Conservation (phyloP, 2,797 vertebrate genomes). For the Lagodon rhomboides region DNA sequence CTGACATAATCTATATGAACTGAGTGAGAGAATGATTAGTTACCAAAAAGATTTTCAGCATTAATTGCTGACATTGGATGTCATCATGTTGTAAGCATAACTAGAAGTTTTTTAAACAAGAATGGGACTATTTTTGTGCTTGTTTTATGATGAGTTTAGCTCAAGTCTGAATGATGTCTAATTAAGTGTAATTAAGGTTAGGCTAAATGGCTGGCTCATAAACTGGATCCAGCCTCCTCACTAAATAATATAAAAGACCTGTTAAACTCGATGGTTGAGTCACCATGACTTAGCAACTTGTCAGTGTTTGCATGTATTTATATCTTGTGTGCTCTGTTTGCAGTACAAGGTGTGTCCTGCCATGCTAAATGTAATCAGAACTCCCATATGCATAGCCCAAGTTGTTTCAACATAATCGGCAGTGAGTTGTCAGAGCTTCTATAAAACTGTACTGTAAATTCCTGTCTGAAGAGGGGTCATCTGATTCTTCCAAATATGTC, state of each 20-base stretch:
- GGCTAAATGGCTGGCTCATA: neutral
- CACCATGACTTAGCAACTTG: constrained; percentile 15
- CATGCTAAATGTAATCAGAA: too few species aligned
- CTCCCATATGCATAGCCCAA: neutral
- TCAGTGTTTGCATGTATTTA: neutral
- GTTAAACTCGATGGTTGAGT: neutral
- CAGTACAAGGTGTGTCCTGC: neutral
- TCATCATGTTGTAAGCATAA: too few species aligned
- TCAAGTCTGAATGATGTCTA: neutral
- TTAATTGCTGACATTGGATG: too few species aligned
- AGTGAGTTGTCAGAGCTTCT: neutral
- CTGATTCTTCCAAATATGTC: neutral
- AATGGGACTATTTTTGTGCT: neutral
- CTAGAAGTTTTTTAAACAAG: too few species aligned
- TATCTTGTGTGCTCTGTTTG: neutral
- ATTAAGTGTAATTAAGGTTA: neutral
- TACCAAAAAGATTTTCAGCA: too few species aligned
- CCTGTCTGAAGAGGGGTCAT: too few species aligned
- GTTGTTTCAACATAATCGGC: neutral
- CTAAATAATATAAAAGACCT: neutral
- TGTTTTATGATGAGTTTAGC: neutral
- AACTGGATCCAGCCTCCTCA: neutral
- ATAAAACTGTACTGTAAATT: neutral
- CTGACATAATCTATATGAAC: too few species aligned
- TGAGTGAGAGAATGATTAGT: too few species aligned